phyloP scores from a whole-genome alignment of 2,113 vertebrate genomes.

The Scomber colias region DNA sequence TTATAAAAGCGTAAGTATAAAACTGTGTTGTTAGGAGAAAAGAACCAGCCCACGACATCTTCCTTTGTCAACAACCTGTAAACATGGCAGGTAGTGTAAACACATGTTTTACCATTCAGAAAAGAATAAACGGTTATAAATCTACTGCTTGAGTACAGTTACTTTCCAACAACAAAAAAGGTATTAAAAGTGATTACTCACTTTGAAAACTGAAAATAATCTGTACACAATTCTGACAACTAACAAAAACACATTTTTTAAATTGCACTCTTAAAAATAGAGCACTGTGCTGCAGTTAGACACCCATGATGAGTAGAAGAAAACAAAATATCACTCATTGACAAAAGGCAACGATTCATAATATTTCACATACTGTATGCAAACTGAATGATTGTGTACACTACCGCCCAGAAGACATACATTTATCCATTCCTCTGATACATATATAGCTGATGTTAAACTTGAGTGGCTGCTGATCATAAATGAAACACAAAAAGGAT shows the following conservation, averaged over 20 bases:
- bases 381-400: constrained; percentile 26
- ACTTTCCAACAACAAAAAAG: constrained; percentile 60
- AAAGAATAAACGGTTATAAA: constrained; percentile 42
- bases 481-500: constrained; percentile 6
- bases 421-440: constrained; percentile 22
- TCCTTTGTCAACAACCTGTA: constrained; percentile 71
- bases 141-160: constrained; percentile 49
- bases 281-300: constrained; percentile 61
- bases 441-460: constrained; percentile 27
- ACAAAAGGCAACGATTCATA: constrained; percentile 38
- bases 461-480: constrained; percentile 5
- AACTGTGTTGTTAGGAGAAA: constrained; percentile 75
- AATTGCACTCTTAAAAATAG: constrained; percentile 74
- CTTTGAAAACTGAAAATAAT: constrained; percentile 54
- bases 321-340: constrained; percentile 42
- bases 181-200: constrained; percentile 51
- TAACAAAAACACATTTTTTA: constrained; percentile 44
- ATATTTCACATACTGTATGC: constrained; percentile 21
- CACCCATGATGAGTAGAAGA: constrained; percentile 56
- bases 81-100: constrained; percentile 81
- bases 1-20: constrained; percentile 80
- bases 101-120: constrained; percentile 66
- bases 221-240: constrained; percentile 60
- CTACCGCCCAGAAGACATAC: constrained; percentile 17
- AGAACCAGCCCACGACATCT: constrained; percentile 61